A percentile compares a stretch with the other conserved stretches of the same genome.
These are phyloP conservation scores for Drosophila ambigua DNA, from an alignment of 1,140 invertebrate species.

Conservation along the genomic window DNA sequence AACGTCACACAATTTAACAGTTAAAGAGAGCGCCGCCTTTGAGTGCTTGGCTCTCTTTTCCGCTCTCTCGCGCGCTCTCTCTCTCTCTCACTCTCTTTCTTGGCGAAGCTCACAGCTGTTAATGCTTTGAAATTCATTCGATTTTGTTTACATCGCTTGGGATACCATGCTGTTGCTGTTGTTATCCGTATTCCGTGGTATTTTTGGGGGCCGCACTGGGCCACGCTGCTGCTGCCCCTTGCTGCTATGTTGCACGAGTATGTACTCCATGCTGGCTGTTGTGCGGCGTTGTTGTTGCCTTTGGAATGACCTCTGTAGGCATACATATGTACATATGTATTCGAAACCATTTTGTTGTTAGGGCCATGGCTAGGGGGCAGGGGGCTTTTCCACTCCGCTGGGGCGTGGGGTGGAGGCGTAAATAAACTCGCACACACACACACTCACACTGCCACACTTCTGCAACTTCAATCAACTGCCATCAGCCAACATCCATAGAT, in stretches of 20 bases:
- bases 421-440: neutral
- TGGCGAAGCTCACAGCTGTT: slow-evolving; percentile 60
- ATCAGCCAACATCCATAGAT: slow-evolving; percentile 42
- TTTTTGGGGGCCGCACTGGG: slow-evolving; percentile 1
- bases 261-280: slow-evolving; percentile 60
- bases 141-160: slow-evolving; percentile 70
- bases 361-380: neutral
- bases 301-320: slow-evolving; percentile 83
- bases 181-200: slow-evolving; percentile 30
- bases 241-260: slow-evolving; percentile 35
- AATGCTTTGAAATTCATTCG: slow-evolving; percentile 50
- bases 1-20: slow-evolving; percentile 73
- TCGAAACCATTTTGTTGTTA: neutral
- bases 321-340: slow-evolving; percentile 5
- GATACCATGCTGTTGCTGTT: slow-evolving; percentile 43
- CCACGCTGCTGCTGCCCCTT: slow-evolving; percentile 16
- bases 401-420: slow-evolving; percentile 13
- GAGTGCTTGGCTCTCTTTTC: slow-evolving; percentile 5
- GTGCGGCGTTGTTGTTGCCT: slow-evolving; percentile 78
- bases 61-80: slow-evolving; percentile 11
- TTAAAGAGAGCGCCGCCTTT: slow-evolving; percentile 54
- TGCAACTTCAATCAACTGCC: slow-evolving; percentile 63
- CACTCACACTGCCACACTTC: slow-evolving; percentile 22
- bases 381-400: slow-evolving; percentile 10
- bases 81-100: slow-evolving; percentile 20